Percentiles rank a stretch among this genome's conserved stretches.
Conservation (phyloP, 1,140 invertebrate genomes). For the Mylabris phalerata region DNA sequence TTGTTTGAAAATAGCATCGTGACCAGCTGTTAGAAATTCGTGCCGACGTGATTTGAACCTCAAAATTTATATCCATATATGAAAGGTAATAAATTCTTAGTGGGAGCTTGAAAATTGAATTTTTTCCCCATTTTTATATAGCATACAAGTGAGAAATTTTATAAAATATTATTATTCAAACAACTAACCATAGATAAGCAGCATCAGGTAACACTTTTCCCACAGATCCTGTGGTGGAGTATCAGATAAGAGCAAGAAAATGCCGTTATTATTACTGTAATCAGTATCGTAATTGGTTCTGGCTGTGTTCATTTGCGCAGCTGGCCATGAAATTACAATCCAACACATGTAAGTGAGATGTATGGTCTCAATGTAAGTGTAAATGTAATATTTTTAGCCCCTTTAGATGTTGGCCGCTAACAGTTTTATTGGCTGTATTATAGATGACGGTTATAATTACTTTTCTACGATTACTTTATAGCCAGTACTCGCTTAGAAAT, state of each 20-base stretch:
- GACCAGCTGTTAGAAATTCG: too few species aligned
- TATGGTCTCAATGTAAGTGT: conserved; percentile 30
- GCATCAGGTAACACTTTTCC: not conserved
- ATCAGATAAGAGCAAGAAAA: not conserved
- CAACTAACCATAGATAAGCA: not conserved
- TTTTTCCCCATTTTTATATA: too few species aligned
- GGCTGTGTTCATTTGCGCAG: conserved; percentile 15
- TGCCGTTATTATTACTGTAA: not conserved
- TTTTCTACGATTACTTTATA: conserved; percentile 15
- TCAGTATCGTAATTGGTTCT: conserved; percentile 18
- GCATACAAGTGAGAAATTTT: too few species aligned
- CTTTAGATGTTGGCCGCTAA: conserved; percentile 28
- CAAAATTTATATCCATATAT: too few species aligned
- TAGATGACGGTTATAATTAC: conserved; percentile 33
- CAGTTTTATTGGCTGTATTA: conserved; percentile 32
- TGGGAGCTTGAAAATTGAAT: too few species aligned
- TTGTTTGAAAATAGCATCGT: too few species aligned
- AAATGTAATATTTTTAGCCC: conserved; percentile 31
- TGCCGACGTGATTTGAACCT: too few species aligned
- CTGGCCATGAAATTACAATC: conserved; percentile 13
- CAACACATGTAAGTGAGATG: conserved; percentile 30
- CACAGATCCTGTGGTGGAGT: not conserved
- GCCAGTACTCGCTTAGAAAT: not conserved
- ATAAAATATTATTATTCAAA: not conserved
- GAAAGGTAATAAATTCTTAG: too few species aligned